A percentile compares a stretch with the other conserved stretches of the same genome.
These are phyloP conservation scores for Girardia tigrina DNA, from an alignment of 2,888 invertebrate species.

Conservation along the genomic window DNA sequence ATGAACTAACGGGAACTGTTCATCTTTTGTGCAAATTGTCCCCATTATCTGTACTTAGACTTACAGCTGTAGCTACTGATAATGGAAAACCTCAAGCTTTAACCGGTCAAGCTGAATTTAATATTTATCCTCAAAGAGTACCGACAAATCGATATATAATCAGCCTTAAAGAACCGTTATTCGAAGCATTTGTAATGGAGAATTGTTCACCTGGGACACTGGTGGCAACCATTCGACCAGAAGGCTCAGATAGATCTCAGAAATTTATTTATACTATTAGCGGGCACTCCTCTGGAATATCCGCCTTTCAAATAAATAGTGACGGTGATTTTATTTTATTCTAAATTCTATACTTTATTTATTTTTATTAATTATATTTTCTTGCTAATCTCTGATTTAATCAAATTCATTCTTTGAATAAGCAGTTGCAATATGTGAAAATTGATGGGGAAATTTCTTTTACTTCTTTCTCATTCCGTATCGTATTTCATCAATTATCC, in stretches of 20 bases:
- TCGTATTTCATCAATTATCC: neutral
- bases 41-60: neutral
- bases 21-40: slow-evolving; percentile 7
- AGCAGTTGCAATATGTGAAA: neutral
- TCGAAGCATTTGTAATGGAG: slow-evolving; percentile 12
- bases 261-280: neutral
- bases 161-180: slow-evolving; percentile 17
- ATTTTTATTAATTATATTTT: no score
- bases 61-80: slow-evolving; percentile 25
- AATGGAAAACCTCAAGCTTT: slow-evolving; percentile 24
- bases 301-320: neutral
- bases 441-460: neutral
- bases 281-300: neutral
- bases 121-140: neutral
- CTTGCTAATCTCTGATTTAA: neutral
- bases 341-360: neutral
- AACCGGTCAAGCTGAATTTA: slow-evolving; percentile 1
- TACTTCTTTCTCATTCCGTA: neutral
- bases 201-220: slow-evolving; percentile 18
- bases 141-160: slow-evolving; percentile 24
- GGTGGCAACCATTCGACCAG: slow-evolving; percentile 19
- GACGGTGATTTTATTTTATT: neutral
- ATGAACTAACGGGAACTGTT: neutral
- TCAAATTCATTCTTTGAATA: neutral
- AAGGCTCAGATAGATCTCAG: neutral